Conservation (phyloP, 2,113 vertebrate species). For the Nanorana parkeri region DNA sequence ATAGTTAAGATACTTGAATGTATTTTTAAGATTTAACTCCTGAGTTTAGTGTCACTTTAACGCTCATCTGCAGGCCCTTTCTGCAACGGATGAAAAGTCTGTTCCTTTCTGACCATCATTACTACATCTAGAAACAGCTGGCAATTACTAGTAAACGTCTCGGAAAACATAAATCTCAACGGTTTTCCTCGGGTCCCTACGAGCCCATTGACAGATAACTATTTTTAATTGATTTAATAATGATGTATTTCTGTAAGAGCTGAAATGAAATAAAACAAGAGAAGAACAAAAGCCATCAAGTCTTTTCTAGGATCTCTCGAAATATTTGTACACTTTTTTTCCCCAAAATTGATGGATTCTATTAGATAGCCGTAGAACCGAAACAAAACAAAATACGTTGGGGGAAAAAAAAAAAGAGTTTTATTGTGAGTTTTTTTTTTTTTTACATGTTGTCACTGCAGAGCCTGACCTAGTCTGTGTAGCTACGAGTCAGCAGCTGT, state of each 20-base stretch:
- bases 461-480: slow-evolving; percentile 78
- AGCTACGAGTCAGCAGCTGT: slow-evolving; percentile 89
- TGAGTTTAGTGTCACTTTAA: too few species aligned
- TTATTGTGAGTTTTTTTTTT: slow-evolving; percentile 69
- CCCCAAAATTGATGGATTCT: slow-evolving; percentile 65
- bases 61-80: too few species aligned
- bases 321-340: slow-evolving; percentile 71
- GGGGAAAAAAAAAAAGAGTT: slow-evolving; percentile 59
- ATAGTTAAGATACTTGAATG: too few species aligned
- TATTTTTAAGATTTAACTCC: too few species aligned
- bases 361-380: slow-evolving; percentile 72
- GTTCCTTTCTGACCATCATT: too few species aligned
- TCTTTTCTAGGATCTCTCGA: slow-evolving; percentile 59
- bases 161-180: background rate
- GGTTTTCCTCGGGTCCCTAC: slow-evolving; percentile 2
- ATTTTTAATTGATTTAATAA: slow-evolving; percentile 44
- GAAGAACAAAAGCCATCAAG: slow-evolving; percentile 44
- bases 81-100: too few species aligned
- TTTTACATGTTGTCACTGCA: slow-evolving; percentile 63
- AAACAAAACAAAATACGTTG: slow-evolving; percentile 58
- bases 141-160: background rate
- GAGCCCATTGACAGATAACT: slow-evolving; percentile 39
- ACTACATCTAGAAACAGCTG: background rate
- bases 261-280: slow-evolving; percentile 44
- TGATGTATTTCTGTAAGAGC: slow-evolving; percentile 54